Percentiles rank a stretch among this genome's conserved stretches.
phyloP scores from a whole-genome alignment of 2,888 invertebrate genomes.

The Plagodis dolabraria region DNA sequence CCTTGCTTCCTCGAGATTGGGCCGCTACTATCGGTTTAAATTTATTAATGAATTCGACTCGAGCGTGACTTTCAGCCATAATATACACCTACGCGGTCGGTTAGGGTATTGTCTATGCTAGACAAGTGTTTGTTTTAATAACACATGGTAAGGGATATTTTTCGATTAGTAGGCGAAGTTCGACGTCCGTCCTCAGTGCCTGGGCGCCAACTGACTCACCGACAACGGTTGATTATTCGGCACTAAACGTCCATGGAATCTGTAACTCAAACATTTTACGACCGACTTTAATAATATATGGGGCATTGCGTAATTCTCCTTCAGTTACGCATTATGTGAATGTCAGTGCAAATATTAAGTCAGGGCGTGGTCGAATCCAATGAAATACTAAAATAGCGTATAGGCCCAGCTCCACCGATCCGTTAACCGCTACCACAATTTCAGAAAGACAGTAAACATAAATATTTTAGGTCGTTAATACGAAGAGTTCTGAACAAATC shows the following conservation, averaged over 20 bases:
- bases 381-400: slow-evolving; percentile 17
- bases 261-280: slow-evolving; percentile 80
- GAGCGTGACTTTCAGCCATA: slow-evolving; percentile 55
- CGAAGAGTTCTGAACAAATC: slow-evolving; percentile 58
- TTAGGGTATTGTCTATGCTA: slow-evolving; percentile 44
- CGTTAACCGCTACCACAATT: slow-evolving; percentile 47
- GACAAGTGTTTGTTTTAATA: slow-evolving; percentile 55
- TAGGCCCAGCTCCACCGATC: slow-evolving; percentile 35
- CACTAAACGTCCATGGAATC: slow-evolving; percentile 79
- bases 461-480: slow-evolving; percentile 73
- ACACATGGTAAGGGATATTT: slow-evolving; percentile 64
- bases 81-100: slow-evolving; percentile 43
- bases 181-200: slow-evolving; percentile 65
- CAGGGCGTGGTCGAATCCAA: slow-evolving; percentile 41
- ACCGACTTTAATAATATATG: slow-evolving; percentile 77
- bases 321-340: slow-evolving; percentile 61
- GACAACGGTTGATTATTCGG: slow-evolving; percentile 73
- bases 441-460: slow-evolving; percentile 60
- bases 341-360: slow-evolving; percentile 61
- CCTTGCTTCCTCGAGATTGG: slow-evolving; percentile 38
- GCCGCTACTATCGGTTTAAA: slow-evolving; percentile 47
- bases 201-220: slow-evolving; percentile 77
- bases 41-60: slow-evolving; percentile 54
- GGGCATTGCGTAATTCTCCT: slow-evolving; percentile 76
- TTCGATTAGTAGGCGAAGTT: slow-evolving; percentile 72